Base-by-base conservation (phyloP, 2,113 vertebrate species). In the Stigmatopora nigra region DNA sequence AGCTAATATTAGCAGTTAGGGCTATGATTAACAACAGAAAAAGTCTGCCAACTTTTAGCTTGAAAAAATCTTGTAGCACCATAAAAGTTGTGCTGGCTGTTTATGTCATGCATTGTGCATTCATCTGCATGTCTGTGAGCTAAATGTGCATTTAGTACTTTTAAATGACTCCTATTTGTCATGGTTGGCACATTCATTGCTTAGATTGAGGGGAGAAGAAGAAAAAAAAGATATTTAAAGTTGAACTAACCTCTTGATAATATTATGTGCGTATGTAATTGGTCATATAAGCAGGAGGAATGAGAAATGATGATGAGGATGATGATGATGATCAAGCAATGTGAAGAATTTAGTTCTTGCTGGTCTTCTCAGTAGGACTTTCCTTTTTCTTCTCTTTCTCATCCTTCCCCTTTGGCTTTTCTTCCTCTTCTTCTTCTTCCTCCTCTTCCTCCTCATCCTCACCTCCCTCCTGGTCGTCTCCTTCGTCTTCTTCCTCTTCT, bases 1-100 rank as follows among this genome's bases (percentile, higher is more conserved):
- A 55, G 53, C 53, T 44, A 16, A 38, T 36, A 17, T 20, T 60
- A 59, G 2, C 16, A 4, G 4, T 16, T 61, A 0, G 9, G 20
- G 41, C 17, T 14, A 77, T 85, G 75, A 86, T 86, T 86, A 13
- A 79, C 72, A 55, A 70, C 56, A 78, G 69, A 78, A 45, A 19
- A 31, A 17, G 64, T 1, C 58, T 67, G 72, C 79, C 83, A 85
- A 83, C 82, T 77, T 83, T 82, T 82, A 72, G 35, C 75, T 72
- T 83, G 84, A 84, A 70, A n/a, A 82, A 84, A 83, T 85, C 68
- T 83, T 81, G 84, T 90, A 90, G 90, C 90, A 91, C 88, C 90
- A 59, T 85, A 82, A 84, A 81, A 81, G 87, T 90, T 82, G 85
- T 85, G 77, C 84, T 63, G 77, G 81, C 82, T 81, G 72, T 70